phyloP scores from a whole-genome alignment of 2,797 vertebrate genomes.

The Clarias platycephalus region DNA sequence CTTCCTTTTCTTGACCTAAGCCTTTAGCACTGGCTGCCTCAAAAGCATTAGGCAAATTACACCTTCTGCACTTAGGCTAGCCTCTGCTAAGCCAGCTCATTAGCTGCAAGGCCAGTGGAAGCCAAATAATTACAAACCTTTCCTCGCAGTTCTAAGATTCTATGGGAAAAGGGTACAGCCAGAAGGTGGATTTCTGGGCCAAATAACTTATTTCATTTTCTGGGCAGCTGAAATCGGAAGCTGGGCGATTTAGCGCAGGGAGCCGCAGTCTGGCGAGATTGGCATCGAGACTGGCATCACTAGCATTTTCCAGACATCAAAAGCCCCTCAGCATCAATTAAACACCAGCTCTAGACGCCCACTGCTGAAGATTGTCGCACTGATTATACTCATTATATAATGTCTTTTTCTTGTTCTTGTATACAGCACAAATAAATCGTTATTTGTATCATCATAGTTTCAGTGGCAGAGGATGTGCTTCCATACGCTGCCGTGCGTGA shows the following conservation, averaged over 20 bases:
- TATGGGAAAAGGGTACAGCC: background rate
- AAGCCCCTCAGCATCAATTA: constrained; percentile 55
- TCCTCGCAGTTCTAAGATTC: constrained; percentile 7
- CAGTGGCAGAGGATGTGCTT: constrained; percentile 3
- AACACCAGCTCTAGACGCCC: constrained; percentile 45
- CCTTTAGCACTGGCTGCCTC: constrained; percentile 66
- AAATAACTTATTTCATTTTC: constrained; percentile 47
- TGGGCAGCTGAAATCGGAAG: constrained; percentile 42
- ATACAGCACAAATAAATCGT: constrained; percentile 24
- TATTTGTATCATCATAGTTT: constrained; percentile 23
- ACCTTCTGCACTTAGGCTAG: constrained; percentile 58
- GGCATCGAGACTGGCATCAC: constrained; percentile 53
- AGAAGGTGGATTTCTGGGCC: constrained; percentile 34
- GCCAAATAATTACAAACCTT: constrained; percentile 33
- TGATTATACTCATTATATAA: constrained; percentile 46
- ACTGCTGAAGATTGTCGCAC: constrained; percentile 38
- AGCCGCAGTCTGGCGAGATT: constrained; percentile 55
- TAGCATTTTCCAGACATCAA: constrained; percentile 50
- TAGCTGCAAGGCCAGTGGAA: constrained; percentile 4
- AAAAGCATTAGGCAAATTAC: constrained; percentile 73
- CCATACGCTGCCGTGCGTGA: constrained; percentile 16
- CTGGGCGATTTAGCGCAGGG: constrained; percentile 43
- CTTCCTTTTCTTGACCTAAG: constrained; percentile 57
- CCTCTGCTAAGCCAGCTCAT: constrained; percentile 24
- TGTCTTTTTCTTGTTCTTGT: constrained; percentile 39